Evolutionary conservation across 1,140 invertebrate species (phyloP).

Genomic region (Trinorchestia longiramus): DNA sequence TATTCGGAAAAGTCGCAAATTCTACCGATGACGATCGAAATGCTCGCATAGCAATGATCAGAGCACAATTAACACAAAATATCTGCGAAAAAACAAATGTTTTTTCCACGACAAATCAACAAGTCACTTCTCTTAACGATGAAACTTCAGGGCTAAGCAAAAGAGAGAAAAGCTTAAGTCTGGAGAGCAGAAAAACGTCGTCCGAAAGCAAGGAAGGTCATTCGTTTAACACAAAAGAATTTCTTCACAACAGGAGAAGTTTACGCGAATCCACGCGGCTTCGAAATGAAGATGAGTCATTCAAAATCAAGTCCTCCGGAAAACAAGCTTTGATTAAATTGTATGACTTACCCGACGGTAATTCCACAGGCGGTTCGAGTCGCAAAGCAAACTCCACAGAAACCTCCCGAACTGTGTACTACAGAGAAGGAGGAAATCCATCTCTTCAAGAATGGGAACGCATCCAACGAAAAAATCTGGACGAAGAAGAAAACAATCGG

Average conservation of each 20-base stretch:
- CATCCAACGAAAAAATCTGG: slow-evolving; percentile 62
- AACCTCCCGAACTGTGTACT: not conserved
- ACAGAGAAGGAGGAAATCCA: not conserved
- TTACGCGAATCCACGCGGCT: not conserved
- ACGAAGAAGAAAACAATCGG: slow-evolving; percentile 65
- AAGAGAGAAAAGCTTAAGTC: slow-evolving; percentile 30
- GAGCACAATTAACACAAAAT: not conserved
- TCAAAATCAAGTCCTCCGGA: not conserved
- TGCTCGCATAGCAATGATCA: not conserved
- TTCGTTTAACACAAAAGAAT: not conserved
- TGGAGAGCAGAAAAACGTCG: not conserved
- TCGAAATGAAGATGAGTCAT: not conserved
- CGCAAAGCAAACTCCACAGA: no score
- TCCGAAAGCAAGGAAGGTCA: not conserved
- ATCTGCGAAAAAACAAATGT: not conserved
- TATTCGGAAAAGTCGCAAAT: not conserved
- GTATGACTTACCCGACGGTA: slow-evolving; percentile 12
- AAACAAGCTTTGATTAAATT: slow-evolving; percentile 34
- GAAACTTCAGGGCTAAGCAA: not conserved
- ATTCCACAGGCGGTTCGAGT: slow-evolving; percentile 11
- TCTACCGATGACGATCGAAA: not conserved
- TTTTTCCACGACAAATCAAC: not conserved
- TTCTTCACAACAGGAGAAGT: slow-evolving; percentile 25
- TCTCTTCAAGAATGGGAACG: slow-evolving; percentile 65
- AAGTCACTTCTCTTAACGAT: not conserved